These are phyloP conservation scores for Lithobates sylvaticus DNA, from an alignment of 2,797 vertebrate genomes.

Conservation along the genomic window DNA sequence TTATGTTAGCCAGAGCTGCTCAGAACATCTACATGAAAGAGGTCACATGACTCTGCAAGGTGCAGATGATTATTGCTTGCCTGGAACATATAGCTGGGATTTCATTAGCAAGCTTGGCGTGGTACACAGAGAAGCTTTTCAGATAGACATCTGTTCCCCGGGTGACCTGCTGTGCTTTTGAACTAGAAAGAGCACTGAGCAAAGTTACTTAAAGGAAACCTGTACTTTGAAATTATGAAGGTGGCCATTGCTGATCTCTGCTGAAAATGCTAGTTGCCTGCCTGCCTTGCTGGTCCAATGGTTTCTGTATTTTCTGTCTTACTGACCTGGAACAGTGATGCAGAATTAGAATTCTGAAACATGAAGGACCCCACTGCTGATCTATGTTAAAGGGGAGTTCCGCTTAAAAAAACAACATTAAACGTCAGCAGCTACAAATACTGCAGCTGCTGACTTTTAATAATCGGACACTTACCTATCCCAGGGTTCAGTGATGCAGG, in stretches of 20 bases:
- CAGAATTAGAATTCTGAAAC: too few species aligned
- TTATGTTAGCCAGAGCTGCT: constrained; percentile 7
- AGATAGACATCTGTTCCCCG: neutral
- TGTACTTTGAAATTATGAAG: neutral
- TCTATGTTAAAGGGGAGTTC: too few species aligned
- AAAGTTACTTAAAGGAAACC: neutral
- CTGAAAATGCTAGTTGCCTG: neutral
- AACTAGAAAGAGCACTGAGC: neutral
- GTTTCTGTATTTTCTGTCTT: too few species aligned
- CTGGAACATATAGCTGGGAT: neutral
- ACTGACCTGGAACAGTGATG: too few species aligned
- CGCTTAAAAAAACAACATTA: too few species aligned
- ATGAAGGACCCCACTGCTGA: too few species aligned
- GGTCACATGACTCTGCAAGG: neutral
- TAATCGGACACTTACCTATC: too few species aligned
- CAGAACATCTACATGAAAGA: constrained; percentile 22
- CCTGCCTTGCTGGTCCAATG: too few species aligned
- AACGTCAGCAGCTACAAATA: too few species aligned
- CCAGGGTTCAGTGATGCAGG: too few species aligned
- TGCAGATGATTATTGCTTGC: constrained; percentile 14
- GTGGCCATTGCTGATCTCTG: neutral
- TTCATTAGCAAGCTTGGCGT: neutral
- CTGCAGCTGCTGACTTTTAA: too few species aligned
- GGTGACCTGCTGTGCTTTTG: constrained; percentile 5
- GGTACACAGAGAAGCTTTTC: neutral